A percentile compares a stretch with the other conserved stretches of the same genome.
Evolutionary conservation across 2,113 vertebrate species (phyloP).

Genomic region (Suncus etruscus): DNA sequence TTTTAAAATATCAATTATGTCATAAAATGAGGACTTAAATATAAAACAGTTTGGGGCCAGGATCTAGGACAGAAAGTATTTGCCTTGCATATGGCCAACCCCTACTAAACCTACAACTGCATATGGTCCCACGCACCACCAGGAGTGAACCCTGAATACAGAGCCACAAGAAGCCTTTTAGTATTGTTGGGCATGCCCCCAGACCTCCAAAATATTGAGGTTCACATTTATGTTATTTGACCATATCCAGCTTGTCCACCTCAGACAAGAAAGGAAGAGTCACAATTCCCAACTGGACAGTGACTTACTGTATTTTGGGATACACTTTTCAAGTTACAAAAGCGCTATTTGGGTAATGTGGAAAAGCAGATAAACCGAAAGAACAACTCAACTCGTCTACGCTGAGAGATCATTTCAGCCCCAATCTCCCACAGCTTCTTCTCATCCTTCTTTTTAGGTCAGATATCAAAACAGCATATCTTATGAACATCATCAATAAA

Average conservation of each 20-base stretch:
- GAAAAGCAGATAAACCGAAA: constrained; percentile 58
- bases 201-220: no score
- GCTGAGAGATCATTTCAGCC: constrained; percentile 27
- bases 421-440: constrained; percentile 49
- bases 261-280: neutral
- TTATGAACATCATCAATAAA: constrained; percentile 38
- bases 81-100: no score
- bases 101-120: no score
- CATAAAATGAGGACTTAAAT: constrained; percentile 7
- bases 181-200: no score
- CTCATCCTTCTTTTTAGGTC: constrained; percentile 1
- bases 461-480: constrained; percentile 38
- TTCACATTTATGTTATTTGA: neutral
- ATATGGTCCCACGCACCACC: no score
- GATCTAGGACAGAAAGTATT: no score
- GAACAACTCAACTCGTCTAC: constrained; percentile 33
- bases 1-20: neutral
- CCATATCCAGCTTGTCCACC: neutral
- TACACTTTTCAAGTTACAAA: constrained; percentile 56
- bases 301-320: constrained; percentile 49
- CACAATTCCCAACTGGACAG: constrained; percentile 46
- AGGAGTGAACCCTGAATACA: no score
- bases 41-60: neutral
- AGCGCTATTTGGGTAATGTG: constrained; percentile 47
- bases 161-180: no score